Base-by-base conservation (phyloP, 2,797 vertebrate genomes). In the Cercopithecus diana region DNA sequence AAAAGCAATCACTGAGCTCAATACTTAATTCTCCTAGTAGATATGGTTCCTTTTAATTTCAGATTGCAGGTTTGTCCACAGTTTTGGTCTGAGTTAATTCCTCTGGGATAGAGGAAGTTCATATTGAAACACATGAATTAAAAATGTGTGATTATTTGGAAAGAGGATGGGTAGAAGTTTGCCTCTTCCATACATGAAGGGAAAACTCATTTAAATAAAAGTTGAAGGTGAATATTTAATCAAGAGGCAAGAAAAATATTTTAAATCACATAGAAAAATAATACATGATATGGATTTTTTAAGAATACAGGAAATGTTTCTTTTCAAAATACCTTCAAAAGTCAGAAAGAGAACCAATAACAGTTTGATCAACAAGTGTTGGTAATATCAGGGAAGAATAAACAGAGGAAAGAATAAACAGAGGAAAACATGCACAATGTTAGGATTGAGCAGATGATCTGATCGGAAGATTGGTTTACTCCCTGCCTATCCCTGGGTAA, bases 401-500 rank as follows among this genome's bases (percentile, higher is more conserved):
- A 57, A 48, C 6, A 10, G 39, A 22, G 28, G 0, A 1, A 70
- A 19, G n/a, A 64, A 67, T 61, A 17, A 57, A 48, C 6, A 10
- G 39, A 24, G 7, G 10, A 28, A 61, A 64, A 20, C 28, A 22
- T 2, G 19, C 13, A 14, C 3, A 20, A 33, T 8, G 5, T 5
- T 26, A 36, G 39, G 22, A 41, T 0, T 28, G 24, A 72, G 41
- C 1, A 90, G 14, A 7, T 26, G 45, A 48, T 0, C 48, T n/a
- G 30, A 36, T 0, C n/a, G 1, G 22, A 82, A 24, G n/a, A 9
- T 30, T 45, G 20, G 30, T 73, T 55, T 36, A 14, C 20, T 89
- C 0, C 0, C 7, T 39, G 3, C 15, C 33, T 2, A 13, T 1
- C 6, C 52, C 30, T 26, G 3, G 2, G 11, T 11, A 8, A 75